Percentiles rank a stretch among this genome's conserved stretches.
Evolutionary conservation across 2,113 vertebrate genomes (phyloP).

Genomic region (Zonotrichia leucophrys): DNA sequence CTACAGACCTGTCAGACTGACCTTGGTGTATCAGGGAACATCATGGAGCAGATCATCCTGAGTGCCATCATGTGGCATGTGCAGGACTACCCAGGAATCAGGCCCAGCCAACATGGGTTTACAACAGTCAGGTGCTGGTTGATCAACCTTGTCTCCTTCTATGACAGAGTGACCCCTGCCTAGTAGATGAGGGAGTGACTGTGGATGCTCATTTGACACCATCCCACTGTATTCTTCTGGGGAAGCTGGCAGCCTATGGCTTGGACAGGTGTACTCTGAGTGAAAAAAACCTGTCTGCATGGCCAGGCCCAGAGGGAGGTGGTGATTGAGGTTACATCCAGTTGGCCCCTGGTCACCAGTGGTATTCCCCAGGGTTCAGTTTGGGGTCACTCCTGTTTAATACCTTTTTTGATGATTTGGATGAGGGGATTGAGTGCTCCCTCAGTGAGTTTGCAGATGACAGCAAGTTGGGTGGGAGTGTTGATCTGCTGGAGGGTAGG

Average conservation of each 20-base stretch:
- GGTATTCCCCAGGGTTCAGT: neutral
- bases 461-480: neutral
- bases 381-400: neutral
- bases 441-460: neutral
- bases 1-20: neutral
- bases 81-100: neutral
- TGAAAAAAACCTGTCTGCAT: neutral
- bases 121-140: neutral
- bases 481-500: neutral
- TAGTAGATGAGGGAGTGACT: neutral
- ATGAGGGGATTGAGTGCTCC: neutral
- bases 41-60: neutral
- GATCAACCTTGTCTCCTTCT: neutral
- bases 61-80: rapidly evolving
- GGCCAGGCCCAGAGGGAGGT: neutral
- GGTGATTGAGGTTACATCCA: neutral
- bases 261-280: neutral
- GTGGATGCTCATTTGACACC: neutral
- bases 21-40: rapidly evolving
- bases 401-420: neutral
- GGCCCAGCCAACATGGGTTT: neutral
- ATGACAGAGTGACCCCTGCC: rapidly evolving
- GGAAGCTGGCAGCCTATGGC: neutral
- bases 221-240: neutral
- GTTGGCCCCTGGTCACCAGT: neutral